phyloP scores from a whole-genome alignment of 2,888 invertebrate species.

The Caenorhabditis imperialis region DNA sequence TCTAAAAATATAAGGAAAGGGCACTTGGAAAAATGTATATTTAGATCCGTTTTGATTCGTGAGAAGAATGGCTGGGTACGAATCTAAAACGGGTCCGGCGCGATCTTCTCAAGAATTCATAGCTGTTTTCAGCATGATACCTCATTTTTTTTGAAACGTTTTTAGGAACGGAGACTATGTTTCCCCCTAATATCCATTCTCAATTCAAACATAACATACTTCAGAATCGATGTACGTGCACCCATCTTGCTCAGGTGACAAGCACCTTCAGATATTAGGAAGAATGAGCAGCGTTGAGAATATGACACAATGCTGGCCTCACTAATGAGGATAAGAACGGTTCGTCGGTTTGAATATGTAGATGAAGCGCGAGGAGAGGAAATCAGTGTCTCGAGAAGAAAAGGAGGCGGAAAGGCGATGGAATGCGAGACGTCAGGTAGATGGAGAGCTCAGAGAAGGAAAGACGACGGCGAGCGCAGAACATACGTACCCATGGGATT shows the following conservation, averaged over 20 bases:
- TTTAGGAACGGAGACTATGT: neutral
- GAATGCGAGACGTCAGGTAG: neutral
- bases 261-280: too few species aligned
- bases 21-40: neutral
- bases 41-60: neutral
- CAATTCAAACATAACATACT: constrained; percentile 12
- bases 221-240: constrained; percentile 15
- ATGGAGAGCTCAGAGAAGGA: neutral
- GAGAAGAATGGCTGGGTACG: neutral
- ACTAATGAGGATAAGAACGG: neutral
- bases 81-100: too few species aligned
- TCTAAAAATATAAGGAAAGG: too few species aligned
- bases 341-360: neutral
- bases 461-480: neutral
- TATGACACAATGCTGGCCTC: neutral
- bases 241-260: constrained; percentile 16
- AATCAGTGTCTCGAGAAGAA: neutral
- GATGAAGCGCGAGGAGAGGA: neutral
- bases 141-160: neutral
- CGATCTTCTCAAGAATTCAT: too few species aligned
- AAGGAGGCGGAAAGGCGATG: neutral
- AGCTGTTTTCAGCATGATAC: neutral
- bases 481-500: neutral
- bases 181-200: constrained; percentile 1
- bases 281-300: neutral